These are phyloP conservation scores for Taphrorychus bicolor DNA, from an alignment of 2,888 invertebrate genomes.

Conservation along the genomic window DNA sequence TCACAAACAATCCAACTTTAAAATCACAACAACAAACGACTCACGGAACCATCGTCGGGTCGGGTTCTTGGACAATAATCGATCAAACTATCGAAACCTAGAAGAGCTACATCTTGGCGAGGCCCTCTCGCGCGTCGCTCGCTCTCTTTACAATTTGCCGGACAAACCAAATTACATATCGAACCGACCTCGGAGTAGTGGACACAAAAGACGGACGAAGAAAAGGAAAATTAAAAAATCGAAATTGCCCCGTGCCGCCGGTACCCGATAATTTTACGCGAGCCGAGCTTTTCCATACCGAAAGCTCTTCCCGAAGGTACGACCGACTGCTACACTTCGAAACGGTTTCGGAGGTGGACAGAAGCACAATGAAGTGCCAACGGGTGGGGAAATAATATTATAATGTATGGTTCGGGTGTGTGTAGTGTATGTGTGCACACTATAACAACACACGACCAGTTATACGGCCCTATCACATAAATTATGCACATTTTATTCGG, in stretches of 20 bases:
- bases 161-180: conserved; percentile 4
- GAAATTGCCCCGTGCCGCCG: conserved; percentile 17
- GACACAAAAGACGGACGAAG: background rate
- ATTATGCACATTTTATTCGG: background rate
- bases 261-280: conserved; percentile 17
- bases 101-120: conserved; percentile 4
- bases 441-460: background rate
- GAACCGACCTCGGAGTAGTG: background rate
- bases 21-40: conserved; percentile 3
- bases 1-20: background rate
- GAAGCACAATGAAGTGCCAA: conserved; percentile 39
- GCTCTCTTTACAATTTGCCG: background rate
- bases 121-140: too few species aligned
- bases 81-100: background rate
- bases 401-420: conserved; percentile 3
- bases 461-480: background rate
- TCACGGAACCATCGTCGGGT: background rate
- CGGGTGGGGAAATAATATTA: conserved; percentile 32
- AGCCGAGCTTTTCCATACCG: conserved; percentile 9
- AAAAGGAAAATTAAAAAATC: conserved; percentile 7
- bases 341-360: conserved; percentile 33
- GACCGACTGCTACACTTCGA: conserved; percentile 25
- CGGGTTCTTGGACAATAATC: background rate
- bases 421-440: background rate
- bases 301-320: conserved; percentile 1